Evolutionary conservation across 92 coral and sea anemone genomes (phyloP), one percentile per base, ranked within the genome.

Genomic region (Hydrozoanthus gracilis): DNA sequence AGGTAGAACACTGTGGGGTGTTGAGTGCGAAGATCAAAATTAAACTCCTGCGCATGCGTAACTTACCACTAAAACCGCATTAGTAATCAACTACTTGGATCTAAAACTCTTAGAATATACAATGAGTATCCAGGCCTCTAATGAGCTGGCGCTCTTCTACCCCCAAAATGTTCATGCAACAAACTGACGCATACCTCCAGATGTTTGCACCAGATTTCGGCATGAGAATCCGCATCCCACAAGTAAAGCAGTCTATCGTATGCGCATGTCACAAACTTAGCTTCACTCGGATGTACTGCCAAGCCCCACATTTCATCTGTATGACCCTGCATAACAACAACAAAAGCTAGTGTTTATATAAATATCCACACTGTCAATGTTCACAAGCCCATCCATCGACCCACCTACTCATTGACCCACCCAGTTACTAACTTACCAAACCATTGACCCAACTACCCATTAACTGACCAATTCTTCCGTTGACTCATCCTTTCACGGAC

Each of bases 241-340:
- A 93, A 5, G 78, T 76, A 70, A 82, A 93, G 88, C 69, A 86
- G 90, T 84, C 92, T 88, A 69, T 93, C 96, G 73, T 93, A 93
- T 8, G 89, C 96, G 78, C 96, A 89, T 45, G 96, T 91, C 48
- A 87, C 94, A 58, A 93, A 89, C 73, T 89, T 49, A 3, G 82
- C 89, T 14, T 87, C 73, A 12, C 91, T 80, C 3, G 96, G 92
- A 60, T 93, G 96, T 55, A 87, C 90, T 54, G 91, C 85, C 44
- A 93, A 79, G 58, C 96, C 96, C 96, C 96, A 93, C 79, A 90
- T 73, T 85, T 93, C 96, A 51, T 93, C 96, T 20, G 91, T 89
- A 65, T 93, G 96, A 3, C 96, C 96, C 96, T 93, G 77, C 4
- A 44, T 65, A 27, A 2, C 15, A 27, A 27, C 39, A 27, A 27